Conservation (phyloP, 2,888 invertebrate species). For the Drosophila incognita region DNA sequence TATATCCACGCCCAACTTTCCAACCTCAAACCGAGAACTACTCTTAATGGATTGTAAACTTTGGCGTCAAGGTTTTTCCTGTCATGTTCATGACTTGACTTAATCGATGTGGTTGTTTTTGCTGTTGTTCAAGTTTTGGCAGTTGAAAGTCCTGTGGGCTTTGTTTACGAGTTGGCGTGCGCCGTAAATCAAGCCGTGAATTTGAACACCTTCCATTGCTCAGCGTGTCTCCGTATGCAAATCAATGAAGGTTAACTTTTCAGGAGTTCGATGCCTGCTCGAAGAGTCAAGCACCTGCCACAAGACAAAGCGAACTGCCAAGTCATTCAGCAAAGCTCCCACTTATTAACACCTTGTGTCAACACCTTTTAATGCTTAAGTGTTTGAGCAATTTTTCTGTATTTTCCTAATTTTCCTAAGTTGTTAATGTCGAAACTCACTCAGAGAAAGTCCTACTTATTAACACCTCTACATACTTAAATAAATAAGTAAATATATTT, state of each 20-base stretch:
- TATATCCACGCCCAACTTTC: slow-evolving; percentile 20
- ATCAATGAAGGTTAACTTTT: slow-evolving; percentile 43
- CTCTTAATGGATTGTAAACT: slow-evolving; percentile 72
- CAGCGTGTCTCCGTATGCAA: slow-evolving; percentile 66
- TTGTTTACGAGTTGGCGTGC: slow-evolving; percentile 60
- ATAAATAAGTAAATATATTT: neutral
- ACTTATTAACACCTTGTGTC: neutral
- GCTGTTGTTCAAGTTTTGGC: slow-evolving; percentile 19
- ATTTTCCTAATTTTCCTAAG: neutral
- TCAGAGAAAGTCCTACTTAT: neutral
- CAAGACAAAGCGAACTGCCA: neutral
- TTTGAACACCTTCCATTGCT: slow-evolving; percentile 61
- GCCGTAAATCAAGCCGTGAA: slow-evolving; percentile 71
- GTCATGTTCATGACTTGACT: slow-evolving; percentile 43
- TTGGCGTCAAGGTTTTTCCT: slow-evolving; percentile 65
- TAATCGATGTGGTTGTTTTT: slow-evolving; percentile 47
- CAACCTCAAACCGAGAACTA: slow-evolving; percentile 9
- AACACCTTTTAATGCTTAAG: neutral
- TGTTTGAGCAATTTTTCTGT: neutral
- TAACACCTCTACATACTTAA: neutral
- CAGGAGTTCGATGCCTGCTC: slow-evolving; percentile 42
- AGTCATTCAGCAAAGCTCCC: neutral
- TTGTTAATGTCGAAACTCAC: neutral
- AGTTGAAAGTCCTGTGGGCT: slow-evolving; percentile 46
- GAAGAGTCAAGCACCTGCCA: slow-evolving; percentile 2